phyloP scores from a whole-genome alignment of 2,113 vertebrate genomes.

The Sphyrna mokarran region DNA sequence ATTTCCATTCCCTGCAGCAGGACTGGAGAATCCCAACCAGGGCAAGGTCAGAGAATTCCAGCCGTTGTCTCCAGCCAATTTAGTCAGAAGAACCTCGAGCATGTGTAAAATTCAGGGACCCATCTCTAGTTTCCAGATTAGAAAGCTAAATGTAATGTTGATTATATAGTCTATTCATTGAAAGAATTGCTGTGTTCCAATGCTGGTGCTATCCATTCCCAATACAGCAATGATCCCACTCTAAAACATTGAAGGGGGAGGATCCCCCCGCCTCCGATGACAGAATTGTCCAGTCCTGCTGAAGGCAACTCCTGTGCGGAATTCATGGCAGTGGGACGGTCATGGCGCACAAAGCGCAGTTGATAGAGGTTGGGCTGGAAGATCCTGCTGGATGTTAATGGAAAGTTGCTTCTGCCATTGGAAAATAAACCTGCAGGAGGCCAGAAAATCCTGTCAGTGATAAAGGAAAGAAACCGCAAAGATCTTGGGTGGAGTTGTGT shows the following conservation, averaged over 20 bases:
- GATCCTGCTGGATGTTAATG: too few relatives aligned
- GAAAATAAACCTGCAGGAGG: too few relatives aligned
- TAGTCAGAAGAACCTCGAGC: neutral
- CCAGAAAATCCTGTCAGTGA: neutral
- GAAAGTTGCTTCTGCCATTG: neutral
- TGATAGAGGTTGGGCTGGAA: too few relatives aligned
- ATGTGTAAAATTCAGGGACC: neutral
- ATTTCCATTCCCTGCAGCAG: too few relatives aligned
- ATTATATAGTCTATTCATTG: neutral
- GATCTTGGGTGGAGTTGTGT: neutral
- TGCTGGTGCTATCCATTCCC: neutral
- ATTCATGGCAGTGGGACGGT: too few relatives aligned
- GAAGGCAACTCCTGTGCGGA: too few relatives aligned
- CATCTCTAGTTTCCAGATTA: neutral
- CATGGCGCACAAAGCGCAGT: too few relatives aligned
- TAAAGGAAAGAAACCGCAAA: neutral
- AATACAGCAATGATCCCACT: neutral
- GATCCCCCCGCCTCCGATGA: too few relatives aligned
- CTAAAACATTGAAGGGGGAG: too few relatives aligned
- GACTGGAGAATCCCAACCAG: too few relatives aligned
- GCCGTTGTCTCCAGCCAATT: neutral
- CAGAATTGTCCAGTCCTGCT: too few relatives aligned
- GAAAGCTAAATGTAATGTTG: neutral
- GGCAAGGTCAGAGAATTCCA: too few relatives aligned
- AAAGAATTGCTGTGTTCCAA: neutral